These are phyloP conservation scores for Schizothorax lantsangensis DNA, from an alignment of 2,797 vertebrate genomes.

Conservation along the genomic window DNA sequence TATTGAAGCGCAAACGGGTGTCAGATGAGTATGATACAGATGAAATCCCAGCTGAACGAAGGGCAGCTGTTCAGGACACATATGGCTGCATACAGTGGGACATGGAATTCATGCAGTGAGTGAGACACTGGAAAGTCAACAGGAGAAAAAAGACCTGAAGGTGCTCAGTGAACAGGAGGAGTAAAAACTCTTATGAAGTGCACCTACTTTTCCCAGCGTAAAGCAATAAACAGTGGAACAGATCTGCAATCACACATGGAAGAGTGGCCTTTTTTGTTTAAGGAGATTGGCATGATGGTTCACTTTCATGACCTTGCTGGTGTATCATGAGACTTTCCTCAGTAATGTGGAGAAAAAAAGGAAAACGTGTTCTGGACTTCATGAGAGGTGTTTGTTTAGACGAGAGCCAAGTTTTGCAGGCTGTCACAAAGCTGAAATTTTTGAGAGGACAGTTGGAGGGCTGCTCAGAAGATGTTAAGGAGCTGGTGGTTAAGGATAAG, in stretches of 20 bases:
- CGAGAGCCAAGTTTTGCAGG: slow-evolving; percentile 44
- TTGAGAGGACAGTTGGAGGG: slow-evolving; percentile 53
- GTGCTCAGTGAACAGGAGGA: slow-evolving; percentile 7
- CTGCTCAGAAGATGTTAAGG: slow-evolving; percentile 52
- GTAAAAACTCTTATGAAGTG: slow-evolving; percentile 47
- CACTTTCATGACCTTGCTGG: slow-evolving; percentile 60
- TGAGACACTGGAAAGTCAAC: slow-evolving; percentile 42
- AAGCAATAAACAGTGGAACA: slow-evolving; percentile 52
- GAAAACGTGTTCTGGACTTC: slow-evolving; percentile 51
- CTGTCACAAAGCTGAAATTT: slow-evolving; percentile 48
- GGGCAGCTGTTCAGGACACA: slow-evolving; percentile 49
- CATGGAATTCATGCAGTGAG: slow-evolving; percentile 40
- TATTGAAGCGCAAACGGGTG: slow-evolving; percentile 5
- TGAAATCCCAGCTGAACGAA: slow-evolving; percentile 41
- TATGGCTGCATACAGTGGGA: slow-evolving; percentile 60
- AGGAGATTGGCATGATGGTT: slow-evolving; percentile 39
- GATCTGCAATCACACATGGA: slow-evolving; percentile 30
- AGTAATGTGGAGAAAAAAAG: slow-evolving; percentile 50
- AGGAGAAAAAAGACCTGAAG: slow-evolving; percentile 46
- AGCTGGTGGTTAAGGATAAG: too few species aligned
- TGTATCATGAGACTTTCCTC: slow-evolving; percentile 51
- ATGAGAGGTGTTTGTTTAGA: slow-evolving; percentile 42
- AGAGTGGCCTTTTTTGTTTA: slow-evolving; percentile 8
- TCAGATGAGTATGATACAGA: slow-evolving; percentile 48
- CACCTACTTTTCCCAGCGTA: slow-evolving; percentile 56